phyloP scores from a whole-genome alignment of 2,113 vertebrate genomes.

The Hyperopisus bebe region DNA sequence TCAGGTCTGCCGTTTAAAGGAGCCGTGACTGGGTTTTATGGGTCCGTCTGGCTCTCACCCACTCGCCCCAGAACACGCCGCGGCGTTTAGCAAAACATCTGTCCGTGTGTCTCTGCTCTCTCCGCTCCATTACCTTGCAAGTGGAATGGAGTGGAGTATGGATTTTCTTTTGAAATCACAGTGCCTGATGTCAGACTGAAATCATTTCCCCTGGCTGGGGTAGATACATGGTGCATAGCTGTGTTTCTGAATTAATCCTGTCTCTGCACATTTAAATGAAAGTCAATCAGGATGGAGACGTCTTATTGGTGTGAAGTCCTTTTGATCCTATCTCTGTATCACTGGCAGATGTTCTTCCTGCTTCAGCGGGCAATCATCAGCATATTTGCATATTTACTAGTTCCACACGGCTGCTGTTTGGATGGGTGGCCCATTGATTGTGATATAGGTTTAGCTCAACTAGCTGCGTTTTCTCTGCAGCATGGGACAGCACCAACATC shows the following conservation, averaged over 20 bases:
- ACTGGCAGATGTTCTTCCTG: background rate
- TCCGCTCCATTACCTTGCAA: constrained; percentile 7
- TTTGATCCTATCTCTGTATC: background rate
- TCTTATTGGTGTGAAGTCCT: background rate
- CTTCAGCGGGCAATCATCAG: background rate
- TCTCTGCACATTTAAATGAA: background rate
- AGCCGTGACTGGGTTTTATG: background rate
- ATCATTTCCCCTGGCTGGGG: background rate
- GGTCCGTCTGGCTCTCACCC: background rate
- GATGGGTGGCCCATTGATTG: background rate
- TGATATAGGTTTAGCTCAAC: background rate
- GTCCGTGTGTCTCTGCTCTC: background rate
- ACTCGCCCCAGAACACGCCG: background rate
- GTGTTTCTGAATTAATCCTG: background rate
- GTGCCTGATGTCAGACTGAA: background rate
- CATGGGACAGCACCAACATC: background rate
- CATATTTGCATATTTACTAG: background rate
- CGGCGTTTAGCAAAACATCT: background rate
- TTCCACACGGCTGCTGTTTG: background rate
- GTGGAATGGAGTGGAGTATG: background rate
- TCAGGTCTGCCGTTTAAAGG: background rate
- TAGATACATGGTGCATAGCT: background rate
- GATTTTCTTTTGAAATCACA: background rate
- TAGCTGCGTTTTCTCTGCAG: background rate
- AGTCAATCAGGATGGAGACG: background rate